A percentile compares a stretch with the other conserved stretches of the same genome.
phyloP scores from a whole-genome alignment of 2,888 invertebrate genomes.

The Diogma glabrata region DNA sequence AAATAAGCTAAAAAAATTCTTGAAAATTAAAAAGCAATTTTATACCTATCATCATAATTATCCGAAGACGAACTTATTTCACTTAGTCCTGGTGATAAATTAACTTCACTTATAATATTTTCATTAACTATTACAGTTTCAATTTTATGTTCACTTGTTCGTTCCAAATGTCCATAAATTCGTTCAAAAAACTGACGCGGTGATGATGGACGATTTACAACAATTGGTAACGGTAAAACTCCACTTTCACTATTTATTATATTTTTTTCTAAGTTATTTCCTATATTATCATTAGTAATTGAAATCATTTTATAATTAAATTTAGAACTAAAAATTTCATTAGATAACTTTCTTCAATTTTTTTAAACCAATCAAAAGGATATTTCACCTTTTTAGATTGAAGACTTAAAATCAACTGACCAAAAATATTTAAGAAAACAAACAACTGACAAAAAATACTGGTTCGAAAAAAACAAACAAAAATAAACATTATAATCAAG shows the following conservation, averaged over 20 bases:
- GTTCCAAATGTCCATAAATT: conserved; percentile 65
- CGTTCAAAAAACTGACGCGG: conserved; percentile 71
- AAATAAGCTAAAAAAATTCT: background rate
- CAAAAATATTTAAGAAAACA: conserved; percentile 5
- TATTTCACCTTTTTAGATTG: too few relatives aligned
- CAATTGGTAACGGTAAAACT: background rate
- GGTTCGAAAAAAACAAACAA: background rate
- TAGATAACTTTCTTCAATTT: too few relatives aligned
- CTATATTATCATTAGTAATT: background rate
- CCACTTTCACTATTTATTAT: background rate
- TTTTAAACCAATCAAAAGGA: too few relatives aligned
- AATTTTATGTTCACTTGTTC: conserved; percentile 10
- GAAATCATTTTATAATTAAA: too few relatives aligned
- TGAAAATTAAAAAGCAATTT: background rate
- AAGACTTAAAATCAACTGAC: conserved; percentile 6
- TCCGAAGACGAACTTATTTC: conserved; percentile 34
- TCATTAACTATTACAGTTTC: background rate
- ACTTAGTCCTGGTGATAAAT: conserved; percentile 28
- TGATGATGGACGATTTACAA: conserved; percentile 49
- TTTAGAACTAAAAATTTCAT: too few relatives aligned
- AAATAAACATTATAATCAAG: conserved; percentile 4
- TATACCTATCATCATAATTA: conserved; percentile 30
- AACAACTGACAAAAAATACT: background rate
- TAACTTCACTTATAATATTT: conserved; percentile 1
- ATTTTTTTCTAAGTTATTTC: background rate